Conservation (phyloP, 2,797 vertebrate genomes). For the Notolepis coatsorum region DNA sequence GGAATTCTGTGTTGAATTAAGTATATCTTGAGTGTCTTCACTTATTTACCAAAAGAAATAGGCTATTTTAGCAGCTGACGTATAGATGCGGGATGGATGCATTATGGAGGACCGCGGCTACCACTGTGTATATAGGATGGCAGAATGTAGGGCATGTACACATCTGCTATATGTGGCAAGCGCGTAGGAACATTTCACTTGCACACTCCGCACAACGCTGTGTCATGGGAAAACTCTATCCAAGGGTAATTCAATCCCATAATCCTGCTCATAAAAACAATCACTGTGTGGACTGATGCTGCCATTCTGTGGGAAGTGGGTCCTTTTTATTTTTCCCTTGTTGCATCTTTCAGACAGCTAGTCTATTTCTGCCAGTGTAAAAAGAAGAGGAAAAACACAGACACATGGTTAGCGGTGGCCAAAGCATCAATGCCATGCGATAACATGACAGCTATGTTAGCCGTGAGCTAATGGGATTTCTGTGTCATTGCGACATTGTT, state of each 20-base stretch:
- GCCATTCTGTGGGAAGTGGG: too few species aligned
- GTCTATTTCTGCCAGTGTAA: too few species aligned
- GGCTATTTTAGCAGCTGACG: background rate
- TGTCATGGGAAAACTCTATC: background rate
- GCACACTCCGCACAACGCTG: background rate
- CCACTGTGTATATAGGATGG: background rate
- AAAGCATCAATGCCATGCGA: constrained; percentile 22
- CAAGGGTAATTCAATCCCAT: background rate
- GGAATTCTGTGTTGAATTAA: too few species aligned
- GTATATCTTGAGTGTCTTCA: too few species aligned
- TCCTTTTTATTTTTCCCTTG: too few species aligned
- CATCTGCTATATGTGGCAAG: too few species aligned
- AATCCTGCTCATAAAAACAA: background rate
- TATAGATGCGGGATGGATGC: background rate
- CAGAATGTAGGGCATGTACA: background rate
- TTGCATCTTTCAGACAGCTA: too few species aligned
- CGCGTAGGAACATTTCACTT: too few species aligned
- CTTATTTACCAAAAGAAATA: too few species aligned
- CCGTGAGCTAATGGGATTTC: constrained; percentile 63
- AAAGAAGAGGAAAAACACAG: constrained; percentile 1
- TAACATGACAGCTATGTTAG: constrained; percentile 44
- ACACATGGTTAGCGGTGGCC: constrained; percentile 37
- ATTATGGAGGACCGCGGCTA: too few species aligned
- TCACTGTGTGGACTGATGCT: too few species aligned
- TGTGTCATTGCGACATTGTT: constrained; percentile 42